Base-by-base conservation (phyloP, 2,113 vertebrate species). In the Silurus glanis region DNA sequence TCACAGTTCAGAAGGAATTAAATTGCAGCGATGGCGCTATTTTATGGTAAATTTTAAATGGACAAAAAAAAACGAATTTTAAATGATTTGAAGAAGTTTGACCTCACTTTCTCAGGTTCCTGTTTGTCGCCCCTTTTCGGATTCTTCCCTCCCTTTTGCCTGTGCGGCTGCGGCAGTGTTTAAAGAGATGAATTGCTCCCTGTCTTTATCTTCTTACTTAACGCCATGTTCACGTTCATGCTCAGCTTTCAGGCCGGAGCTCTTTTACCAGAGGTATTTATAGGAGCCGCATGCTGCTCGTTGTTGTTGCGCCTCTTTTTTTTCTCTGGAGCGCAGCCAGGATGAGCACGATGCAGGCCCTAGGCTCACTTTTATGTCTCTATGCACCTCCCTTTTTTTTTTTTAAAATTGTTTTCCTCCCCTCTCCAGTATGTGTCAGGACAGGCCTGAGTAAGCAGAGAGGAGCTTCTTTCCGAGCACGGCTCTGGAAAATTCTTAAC, bases 281-380 rank as follows among this genome's bases (percentile, higher is more conserved):
- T 89, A 88, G 87, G 71, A 45, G 75, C 76, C 76, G 62, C 83
- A 87, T 64, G 75, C 80, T 83, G 84, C 86, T 87, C 7, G 53
- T 37, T 79, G 87, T 53, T 55, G 83, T 53, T 45, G 21, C 80
- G 80, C 71, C 51, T 56, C 66, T 56, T 37, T 66, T 59, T 83
- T 47, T 28, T 71, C 56, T 66, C 23, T 78, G 87, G 84, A 89
- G 56, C 13, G 17, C 23, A 47, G 67, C 88, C 86, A 83, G 82
- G 37, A 53, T 23, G 62, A 17, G 25, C 9, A 45, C n/a, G 45
- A 85, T 45, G 19, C 13, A 16, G 28, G 55, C 78, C 53, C 5
- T 12, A 3, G 56, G 37, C 58, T 85, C 5, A 9, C 12, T 56
- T 59, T 47, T 45, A 23, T 53, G 61, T 83, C 9, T 37, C 25